A percentile compares a stretch with the other conserved stretches of the same genome.
Evolutionary conservation across 2,113 vertebrate genomes (phyloP).

Genomic region (Malurus elegans): DNA sequence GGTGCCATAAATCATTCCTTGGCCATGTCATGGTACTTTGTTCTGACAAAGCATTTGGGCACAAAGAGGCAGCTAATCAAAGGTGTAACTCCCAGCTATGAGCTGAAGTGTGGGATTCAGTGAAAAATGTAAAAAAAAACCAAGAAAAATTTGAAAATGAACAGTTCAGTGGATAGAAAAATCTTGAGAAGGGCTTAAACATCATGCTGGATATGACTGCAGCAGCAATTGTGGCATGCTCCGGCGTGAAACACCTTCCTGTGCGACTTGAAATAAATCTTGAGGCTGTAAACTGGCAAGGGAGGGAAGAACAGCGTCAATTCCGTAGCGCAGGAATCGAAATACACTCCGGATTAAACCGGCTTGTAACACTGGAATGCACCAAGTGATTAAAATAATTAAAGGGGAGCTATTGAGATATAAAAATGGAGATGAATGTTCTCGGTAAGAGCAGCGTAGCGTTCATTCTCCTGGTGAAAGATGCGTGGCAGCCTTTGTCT

Average conservation of each 20-base stretch:
- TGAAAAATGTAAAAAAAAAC: not conserved
- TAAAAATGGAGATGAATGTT: slow-evolving; percentile 47
- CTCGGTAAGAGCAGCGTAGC: slow-evolving; percentile 5
- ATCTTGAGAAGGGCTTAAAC: not conserved
- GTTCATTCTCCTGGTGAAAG: slow-evolving; percentile 34
- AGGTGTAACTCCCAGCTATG: not conserved
- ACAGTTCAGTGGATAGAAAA: not conserved
- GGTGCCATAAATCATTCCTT: not conserved
- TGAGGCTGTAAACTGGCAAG: not conserved
- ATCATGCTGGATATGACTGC: not conserved
- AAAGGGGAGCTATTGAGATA: slow-evolving; percentile 64
- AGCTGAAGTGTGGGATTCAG: not conserved
- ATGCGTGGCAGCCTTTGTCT: not conserved
- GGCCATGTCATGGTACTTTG: fast-evolving
- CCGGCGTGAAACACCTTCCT: not conserved
- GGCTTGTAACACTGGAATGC: slow-evolving; percentile 49
- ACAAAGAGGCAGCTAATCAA: not conserved
- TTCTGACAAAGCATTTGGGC: not conserved
- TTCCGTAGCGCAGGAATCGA: not conserved
- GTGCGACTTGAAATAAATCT: not conserved
- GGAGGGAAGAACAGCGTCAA: not conserved
- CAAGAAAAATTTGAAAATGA: not conserved
- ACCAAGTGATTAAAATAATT: slow-evolving; percentile 64
- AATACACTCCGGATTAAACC: slow-evolving; percentile 49
- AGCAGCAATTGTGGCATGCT: not conserved